Evolutionary conservation across 2,888 invertebrate species (phyloP), one percentile per base, ranked within the genome.

Genomic region (Chesias legatella): DNA sequence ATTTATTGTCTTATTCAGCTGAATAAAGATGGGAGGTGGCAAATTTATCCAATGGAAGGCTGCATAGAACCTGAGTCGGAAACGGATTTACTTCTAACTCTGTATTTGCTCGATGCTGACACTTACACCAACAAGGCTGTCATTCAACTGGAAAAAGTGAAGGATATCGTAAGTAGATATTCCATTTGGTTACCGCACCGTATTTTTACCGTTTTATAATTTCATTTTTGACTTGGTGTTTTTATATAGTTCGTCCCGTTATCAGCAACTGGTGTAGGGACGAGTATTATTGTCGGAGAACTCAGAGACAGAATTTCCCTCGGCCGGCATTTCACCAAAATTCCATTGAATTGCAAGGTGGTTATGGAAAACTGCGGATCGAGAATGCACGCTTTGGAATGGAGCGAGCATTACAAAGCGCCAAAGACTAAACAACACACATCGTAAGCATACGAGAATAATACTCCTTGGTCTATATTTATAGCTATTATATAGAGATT

Each of bases 231-330:
- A n/a, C n/a, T 26, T 1, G 5, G 7, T 31, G 20, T n/a, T 24
- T 31, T 17, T 17, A 5, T 3, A 17, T 23, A 49, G 51, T 35
- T 51, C 26, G 73, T 88, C 8, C 83, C 90, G 3, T 58, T 94
- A 24, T 79, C 79, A 13, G 92, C 91, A 0, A 88, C 85, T 45
- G 94, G 93, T 7, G 73, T 90, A 27, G 94, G 94, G 1, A 91
- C 92, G 0, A 92, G 92, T 47, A 91, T 94, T 45, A 58, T 90
- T 11, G 90, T 91, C 7, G 89, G 91, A 28, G 92, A 93, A 0
- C 68, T 80, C 0, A 79, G 92, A 33, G 88, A 90, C 25, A 90
- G 89, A 10, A 76, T 92, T 32, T 73, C 90, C 46, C 85, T 93
- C 28, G 93, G 93, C 2, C 81, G 89, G 2, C 85, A 92, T 60